phyloP scores from a whole-genome alignment of 2,113 vertebrate genomes.

The Eudyptes chrysolophus region DNA sequence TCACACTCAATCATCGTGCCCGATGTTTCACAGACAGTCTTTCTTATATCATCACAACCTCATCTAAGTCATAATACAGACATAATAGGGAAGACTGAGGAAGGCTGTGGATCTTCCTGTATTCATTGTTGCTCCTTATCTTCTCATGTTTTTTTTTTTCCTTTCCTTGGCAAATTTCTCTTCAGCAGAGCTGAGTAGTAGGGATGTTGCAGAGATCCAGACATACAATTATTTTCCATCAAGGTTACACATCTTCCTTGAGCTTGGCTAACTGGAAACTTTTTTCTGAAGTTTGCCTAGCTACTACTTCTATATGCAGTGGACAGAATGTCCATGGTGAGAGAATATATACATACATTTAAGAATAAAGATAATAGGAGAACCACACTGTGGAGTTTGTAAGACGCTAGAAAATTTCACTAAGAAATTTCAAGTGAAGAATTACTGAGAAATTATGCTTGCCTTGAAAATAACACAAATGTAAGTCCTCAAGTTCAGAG shows the following conservation, averaged over 20 bases:
- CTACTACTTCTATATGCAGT: neutral
- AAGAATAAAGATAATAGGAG: neutral
- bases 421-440: neutral
- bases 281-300: neutral
- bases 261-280: neutral
- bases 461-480: neutral
- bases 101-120: neutral
- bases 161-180: neutral
- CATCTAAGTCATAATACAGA: neutral
- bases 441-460: neutral
- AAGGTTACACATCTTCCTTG: neutral
- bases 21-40: neutral
- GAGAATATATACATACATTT: neutral
- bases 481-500: neutral
- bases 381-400: neutral
- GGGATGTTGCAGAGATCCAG: neutral
- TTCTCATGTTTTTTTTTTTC: neutral
- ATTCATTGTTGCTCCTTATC: neutral
- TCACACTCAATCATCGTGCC: neutral
- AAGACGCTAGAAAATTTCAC: neutral
- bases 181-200: neutral
- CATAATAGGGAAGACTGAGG: neutral
- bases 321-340: neutral
- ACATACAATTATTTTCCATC: neutral
- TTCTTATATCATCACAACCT: neutral